Conservation (phyloP, 37 sponge, comb jelly and placozoan species). For the Amphimedon queenslandica region DNA sequence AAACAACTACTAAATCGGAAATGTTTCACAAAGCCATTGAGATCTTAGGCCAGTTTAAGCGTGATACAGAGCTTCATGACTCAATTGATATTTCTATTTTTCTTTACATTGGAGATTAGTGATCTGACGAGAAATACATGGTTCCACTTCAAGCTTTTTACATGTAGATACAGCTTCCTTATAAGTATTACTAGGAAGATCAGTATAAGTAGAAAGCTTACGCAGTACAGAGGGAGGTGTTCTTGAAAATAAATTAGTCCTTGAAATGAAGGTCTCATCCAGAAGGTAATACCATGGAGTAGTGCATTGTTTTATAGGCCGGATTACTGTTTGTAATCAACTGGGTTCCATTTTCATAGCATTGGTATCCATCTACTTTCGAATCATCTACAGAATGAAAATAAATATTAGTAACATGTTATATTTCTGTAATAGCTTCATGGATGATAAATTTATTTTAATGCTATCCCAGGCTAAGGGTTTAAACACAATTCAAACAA, state of each 20-base stretch:
- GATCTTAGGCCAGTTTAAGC: slow-evolving; percentile 46
- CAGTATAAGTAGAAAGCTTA: neutral
- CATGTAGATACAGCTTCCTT: neutral
- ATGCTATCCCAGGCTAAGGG: no score
- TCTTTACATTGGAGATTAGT: slow-evolving; percentile 13
- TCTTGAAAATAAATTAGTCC: neutral
- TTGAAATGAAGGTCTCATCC: neutral
- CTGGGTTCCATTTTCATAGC: neutral
- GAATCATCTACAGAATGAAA: slow-evolving; percentile 3
- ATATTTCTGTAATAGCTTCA: neutral
- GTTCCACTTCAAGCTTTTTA: neutral
- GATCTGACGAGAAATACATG: slow-evolving; percentile 9
- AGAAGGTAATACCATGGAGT: neutral
- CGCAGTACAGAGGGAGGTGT: neutral
- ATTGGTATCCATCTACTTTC: slow-evolving; percentile 7
- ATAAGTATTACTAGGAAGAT: neutral
- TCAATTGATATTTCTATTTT: slow-evolving; percentile 6
- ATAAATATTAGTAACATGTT: neutral
- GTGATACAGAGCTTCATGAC: slow-evolving; percentile 50
- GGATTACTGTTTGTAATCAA: neutral
- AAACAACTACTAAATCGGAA: slow-evolving; percentile 33
- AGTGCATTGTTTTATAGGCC: neutral
- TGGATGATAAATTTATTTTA: no score
- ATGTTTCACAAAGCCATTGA: slow-evolving; percentile 28
- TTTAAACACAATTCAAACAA: no score